phyloP scores from a whole-genome alignment of 2,888 invertebrate genomes.

The Colletes collaris region DNA sequence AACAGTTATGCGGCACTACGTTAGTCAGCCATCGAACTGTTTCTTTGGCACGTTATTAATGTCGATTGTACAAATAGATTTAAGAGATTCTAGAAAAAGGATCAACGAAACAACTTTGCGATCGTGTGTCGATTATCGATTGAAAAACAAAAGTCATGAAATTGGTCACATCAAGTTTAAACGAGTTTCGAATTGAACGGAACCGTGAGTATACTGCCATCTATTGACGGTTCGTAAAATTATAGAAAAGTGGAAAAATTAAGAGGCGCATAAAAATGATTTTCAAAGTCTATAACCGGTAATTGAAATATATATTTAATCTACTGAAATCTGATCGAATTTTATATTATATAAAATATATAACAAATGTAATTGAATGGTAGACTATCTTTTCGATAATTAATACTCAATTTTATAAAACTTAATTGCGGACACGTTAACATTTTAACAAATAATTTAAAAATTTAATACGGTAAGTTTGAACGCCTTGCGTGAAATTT shows the following conservation, averaged over 20 bases:
- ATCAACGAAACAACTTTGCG: too few species aligned
- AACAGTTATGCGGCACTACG: conserved; percentile 54
- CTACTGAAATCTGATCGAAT: neutral
- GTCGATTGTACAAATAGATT: neutral
- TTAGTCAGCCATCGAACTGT: conserved; percentile 20
- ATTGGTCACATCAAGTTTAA: conserved; percentile 7
- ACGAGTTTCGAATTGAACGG: neutral
- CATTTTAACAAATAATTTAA: too few species aligned
- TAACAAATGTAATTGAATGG: neutral
- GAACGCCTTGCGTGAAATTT: neutral
- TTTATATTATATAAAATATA: neutral
- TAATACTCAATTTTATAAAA: neutral
- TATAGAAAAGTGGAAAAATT: neutral
- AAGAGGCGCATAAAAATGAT: neutral
- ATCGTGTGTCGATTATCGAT: neutral
- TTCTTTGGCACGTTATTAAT: neutral
- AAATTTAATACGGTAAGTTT: neutral
- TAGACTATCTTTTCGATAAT: neutral
- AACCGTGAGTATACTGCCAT: conserved; percentile 27
- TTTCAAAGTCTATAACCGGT: neutral
- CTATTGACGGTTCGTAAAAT: conserved; percentile 9
- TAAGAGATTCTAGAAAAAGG: neutral
- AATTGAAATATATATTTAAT: neutral
- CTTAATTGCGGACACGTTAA: neutral
- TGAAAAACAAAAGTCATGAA: conserved; percentile 2